A percentile compares a stretch with the other conserved stretches of the same genome.
Evolutionary conservation across 2,797 vertebrate species (phyloP).

Genomic region (Sebastolobus alascanus): DNA sequence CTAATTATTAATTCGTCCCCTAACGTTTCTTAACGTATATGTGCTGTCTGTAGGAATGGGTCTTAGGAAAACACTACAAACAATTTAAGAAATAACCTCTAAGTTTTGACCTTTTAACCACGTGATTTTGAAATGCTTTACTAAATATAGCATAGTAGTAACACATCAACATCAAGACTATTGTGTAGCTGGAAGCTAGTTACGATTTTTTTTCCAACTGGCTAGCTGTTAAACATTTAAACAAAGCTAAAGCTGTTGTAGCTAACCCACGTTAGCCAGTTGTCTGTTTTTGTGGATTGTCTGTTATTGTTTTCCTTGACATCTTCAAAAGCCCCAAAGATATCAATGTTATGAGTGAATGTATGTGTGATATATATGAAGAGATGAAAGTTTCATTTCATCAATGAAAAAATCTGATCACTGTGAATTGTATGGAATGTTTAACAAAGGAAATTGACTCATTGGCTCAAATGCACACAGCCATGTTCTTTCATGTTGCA

Average conservation of each 20-base stretch:
- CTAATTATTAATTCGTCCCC: not conserved
- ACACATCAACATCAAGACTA: not conserved
- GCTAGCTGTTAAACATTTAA: too few relatives aligned
- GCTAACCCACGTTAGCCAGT: too few relatives aligned
- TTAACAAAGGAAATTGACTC: not conserved
- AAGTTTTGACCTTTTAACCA: not conserved
- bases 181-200: not conserved
- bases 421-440: not conserved
- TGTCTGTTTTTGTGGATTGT: too few relatives aligned
- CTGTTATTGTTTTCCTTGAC: too few relatives aligned
- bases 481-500: not conserved
- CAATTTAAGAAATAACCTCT: not conserved
- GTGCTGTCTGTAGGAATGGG: not conserved
- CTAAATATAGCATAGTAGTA: not conserved
- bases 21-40: not conserved
- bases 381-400: not conserved
- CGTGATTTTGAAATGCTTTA: not conserved
- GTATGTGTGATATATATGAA: too few relatives aligned
- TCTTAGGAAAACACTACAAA: not conserved
- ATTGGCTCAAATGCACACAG: not conserved
- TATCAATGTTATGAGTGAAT: too few relatives aligned
- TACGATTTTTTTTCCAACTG: too few relatives aligned
- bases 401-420: not conserved
- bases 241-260: too few relatives aligned
- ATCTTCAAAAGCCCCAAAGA: too few relatives aligned